Conservation (phyloP, 2,888 invertebrate genomes). For the Platerodrilus igneus region DNA sequence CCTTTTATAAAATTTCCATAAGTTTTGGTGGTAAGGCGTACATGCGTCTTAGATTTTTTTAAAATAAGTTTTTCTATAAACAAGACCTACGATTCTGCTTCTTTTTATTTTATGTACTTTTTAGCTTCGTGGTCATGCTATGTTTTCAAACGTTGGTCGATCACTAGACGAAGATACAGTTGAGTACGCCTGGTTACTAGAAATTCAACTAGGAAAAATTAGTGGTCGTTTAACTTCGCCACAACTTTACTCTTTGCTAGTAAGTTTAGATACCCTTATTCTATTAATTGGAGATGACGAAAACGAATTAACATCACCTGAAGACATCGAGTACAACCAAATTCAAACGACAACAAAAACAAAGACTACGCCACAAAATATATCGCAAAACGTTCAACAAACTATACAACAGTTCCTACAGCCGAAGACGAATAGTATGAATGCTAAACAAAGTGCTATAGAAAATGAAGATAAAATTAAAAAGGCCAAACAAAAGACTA, state of each 20-base stretch:
- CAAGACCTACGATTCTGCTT: background rate
- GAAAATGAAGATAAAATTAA: conserved; percentile 9
- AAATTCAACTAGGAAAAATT: conserved; percentile 88
- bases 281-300: conserved; percentile 83
- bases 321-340: conserved; percentile 26
- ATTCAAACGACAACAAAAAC: conserved; percentile 27
- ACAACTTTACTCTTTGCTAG: conserved; percentile 81
- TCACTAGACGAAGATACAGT: conserved; percentile 89
- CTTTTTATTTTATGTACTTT: conserved; percentile 21
- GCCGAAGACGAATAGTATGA: conserved; percentile 24
- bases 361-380: conserved; percentile 27
- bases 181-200: conserved; percentile 97
- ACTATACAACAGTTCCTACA: conserved; percentile 33
- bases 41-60: conserved; percentile 8
- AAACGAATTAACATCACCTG: conserved; percentile 80
- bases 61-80: conserved; percentile 5
- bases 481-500: conserved; percentile 11
- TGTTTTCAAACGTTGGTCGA: conserved; percentile 91
- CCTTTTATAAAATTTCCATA: too few species aligned
- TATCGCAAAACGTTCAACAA: conserved; percentile 27
- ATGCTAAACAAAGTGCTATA: conserved; percentile 1
- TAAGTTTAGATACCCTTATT: conserved; percentile 83
- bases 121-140: conserved; percentile 86
- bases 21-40: too few species aligned
- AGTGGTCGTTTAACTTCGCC: conserved; percentile 87